Evolutionary conservation across 2,888 invertebrate genomes (phyloP).

Genomic region (Uropetala carovei): DNA sequence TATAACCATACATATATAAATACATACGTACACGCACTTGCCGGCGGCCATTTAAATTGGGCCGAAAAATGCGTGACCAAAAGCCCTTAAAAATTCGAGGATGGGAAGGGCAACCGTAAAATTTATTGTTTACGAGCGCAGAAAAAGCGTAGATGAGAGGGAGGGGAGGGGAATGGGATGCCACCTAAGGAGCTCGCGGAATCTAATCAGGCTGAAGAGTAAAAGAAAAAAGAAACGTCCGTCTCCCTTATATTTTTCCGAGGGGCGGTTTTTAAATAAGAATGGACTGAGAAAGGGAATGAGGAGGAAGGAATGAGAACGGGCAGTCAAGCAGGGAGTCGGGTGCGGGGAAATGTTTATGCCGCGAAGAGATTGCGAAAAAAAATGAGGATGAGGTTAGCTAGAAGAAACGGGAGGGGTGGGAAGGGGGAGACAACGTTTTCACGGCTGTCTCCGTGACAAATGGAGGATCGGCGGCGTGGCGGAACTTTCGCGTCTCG

Average conservation of each 20-base stretch:
- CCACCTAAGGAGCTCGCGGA: background rate
- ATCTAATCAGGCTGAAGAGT: background rate
- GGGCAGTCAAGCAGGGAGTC: background rate
- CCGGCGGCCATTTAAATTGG: background rate
- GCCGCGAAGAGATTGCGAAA: background rate
- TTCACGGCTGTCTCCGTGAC: conserved; percentile 5
- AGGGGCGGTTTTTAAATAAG: background rate
- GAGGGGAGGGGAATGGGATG: background rate
- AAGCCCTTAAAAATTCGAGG: background rate
- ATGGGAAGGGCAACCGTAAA: conserved; percentile 32
- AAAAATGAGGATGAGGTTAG: background rate
- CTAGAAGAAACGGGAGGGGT: background rate
- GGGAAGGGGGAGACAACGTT: background rate
- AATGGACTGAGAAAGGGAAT: no score
- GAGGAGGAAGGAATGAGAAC: no score
- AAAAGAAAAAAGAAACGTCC: background rate
- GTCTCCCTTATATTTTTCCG: background rate
- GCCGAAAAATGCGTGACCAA: conserved; percentile 2
- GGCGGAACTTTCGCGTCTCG: background rate
- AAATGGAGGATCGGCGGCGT: background rate
- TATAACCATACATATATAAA: no score
- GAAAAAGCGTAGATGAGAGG: conserved; percentile 3
- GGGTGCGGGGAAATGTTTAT: conserved; percentile 6
- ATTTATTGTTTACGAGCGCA: conserved; percentile 12
- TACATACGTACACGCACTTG: no score